Evolutionary conservation across 2,113 vertebrate genomes (phyloP), one percentile per base, ranked within the genome.

Genomic region (Oncorhynchus nerka): DNA sequence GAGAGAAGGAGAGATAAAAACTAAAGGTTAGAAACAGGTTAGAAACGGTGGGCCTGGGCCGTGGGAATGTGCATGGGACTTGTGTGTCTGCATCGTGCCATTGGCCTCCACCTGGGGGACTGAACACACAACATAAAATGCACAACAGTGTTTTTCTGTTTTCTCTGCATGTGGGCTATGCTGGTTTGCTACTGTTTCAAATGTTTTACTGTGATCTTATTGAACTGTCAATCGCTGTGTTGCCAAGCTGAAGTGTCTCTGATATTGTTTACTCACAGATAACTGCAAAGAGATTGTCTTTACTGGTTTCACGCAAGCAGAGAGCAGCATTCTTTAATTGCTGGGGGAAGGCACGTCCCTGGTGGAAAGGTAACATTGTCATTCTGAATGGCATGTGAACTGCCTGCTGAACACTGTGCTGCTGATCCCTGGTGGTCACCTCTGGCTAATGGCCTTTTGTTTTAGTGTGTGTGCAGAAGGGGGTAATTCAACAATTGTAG

Each of bases 241-340:
- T 80, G n/a, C 51, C 70, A 70, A 83, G 80, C 93, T 94, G 91
- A 95, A 75, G 92, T 96, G 90, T 96, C 90, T 96, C 91, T 93
- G 95, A 90, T 55, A 19, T 96, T 96, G 94, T 96, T 96, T 95
- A 90, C 93, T 95, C 93, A 93, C 94, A 98, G 96, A 97, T 96
- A 94, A 96, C 95, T 96, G 93, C 96, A 97, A 93, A 96, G 95
- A 97, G 93, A 88, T 97, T 96, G 94, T 96, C 94, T 95, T 96
- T 95, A 96, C 95, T 95, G 95, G 95, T 93, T 97, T 96, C 94
- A 96, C 85, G 90, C 95, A 96, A 97, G 94, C 95, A 90, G 94
- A 96, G 92, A 94, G 94, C 94, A 96, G 94, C 93, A 88, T 95
- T 95, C 94, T 95, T 95, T 97, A 97, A 95, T 94, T 95, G 91